phyloP scores from a whole-genome alignment of 1,140 invertebrate species.

The Apis mellifera region DNA sequence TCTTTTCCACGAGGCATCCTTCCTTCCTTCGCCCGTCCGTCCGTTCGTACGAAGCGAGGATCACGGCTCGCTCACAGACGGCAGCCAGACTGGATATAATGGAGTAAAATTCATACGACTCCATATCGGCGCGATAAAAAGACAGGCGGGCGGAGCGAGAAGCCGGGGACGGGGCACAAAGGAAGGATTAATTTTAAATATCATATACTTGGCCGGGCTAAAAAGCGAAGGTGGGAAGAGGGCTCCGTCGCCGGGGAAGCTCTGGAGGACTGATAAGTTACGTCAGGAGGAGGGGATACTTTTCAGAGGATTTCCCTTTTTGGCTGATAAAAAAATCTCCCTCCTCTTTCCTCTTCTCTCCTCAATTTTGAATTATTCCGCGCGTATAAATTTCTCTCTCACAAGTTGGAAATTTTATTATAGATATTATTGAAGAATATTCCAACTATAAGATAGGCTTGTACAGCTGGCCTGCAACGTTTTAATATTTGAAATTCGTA shows the following conservation, averaged over 20 bases:
- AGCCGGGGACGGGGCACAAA: conserved; percentile 70
- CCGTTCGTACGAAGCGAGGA: too few relatives aligned
- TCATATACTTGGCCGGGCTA: conserved; percentile 72
- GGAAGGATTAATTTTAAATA: conserved; percentile 82
- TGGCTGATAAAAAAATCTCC: conserved; percentile 23
- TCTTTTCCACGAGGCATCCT: not conserved
- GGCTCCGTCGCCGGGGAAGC: conserved; percentile 50
- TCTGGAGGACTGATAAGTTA: conserved; percentile 67
- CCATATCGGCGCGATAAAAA: conserved; percentile 80
- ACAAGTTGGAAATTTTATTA: too few relatives aligned
- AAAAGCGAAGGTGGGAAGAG: conserved; percentile 69
- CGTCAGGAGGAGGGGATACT: conserved; percentile 45
- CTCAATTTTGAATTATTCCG: too few relatives aligned
- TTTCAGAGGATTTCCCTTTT: conserved; percentile 54
- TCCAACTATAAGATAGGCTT: too few relatives aligned
- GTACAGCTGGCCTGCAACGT: too few relatives aligned
- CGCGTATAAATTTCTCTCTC: too few relatives aligned
- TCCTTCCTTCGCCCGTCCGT: conserved; percentile 45
- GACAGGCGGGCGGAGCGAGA: conserved; percentile 70
- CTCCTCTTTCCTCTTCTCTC: not conserved
- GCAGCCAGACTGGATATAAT: conserved; percentile 70
- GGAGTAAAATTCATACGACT: conserved; percentile 80
- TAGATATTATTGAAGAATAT: too few relatives aligned
- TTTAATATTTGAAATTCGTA: too few relatives aligned
- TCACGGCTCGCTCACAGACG: conserved; percentile 49